Base-by-base conservation (phyloP, 2,113 vertebrate genomes). In the Tonatia bakeri region DNA sequence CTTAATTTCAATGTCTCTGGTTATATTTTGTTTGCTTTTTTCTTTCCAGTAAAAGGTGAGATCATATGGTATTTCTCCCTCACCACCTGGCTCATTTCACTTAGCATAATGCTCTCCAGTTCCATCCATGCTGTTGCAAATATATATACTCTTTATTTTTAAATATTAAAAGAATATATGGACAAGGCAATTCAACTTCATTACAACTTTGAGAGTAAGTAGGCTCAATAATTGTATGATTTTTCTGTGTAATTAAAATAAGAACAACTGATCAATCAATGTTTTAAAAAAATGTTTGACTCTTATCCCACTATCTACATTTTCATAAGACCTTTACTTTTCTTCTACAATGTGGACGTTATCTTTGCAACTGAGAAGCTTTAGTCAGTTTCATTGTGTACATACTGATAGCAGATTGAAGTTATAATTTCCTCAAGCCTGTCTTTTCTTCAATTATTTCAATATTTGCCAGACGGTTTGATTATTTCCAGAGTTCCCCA, bases 401-500 rank as follows among this genome's bases (percentile, higher is more conserved):
- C 9, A 47, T 17, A 9, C 0, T 91, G 38, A 69, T 82, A 79
- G 38, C 20, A 61, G 3, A 0, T 16, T 79, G 45, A 89, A 82
- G 54, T 80, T 91, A 84, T 82, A 88, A 90, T 95, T 0, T 1
- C 31, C 56, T 97, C 19, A 45, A 88, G 47, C 1, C 31, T 97
- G 0, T 0, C 85, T 77, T 83, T 85, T 89, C 59, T 85, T 93
- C 13, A 54, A 4, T 97, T 95, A 94, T 96, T 98, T 97, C 96
- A 80, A 77, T 96, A 73, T 90, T 97, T 87, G 43, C 87, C 93
- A 96, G 72, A 92, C 96, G 96, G 67, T 82, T 97, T 94, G 61
- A 94, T 97, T 98, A 67, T 96, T 96, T 94, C 91, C 31, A 1
- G 50, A 83, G 87, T 94, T 96, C 95, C 87, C 83, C 13, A 73